Evolutionary conservation across 2,797 vertebrate species (phyloP).

Genomic region (Gallinago solitaria): DNA sequence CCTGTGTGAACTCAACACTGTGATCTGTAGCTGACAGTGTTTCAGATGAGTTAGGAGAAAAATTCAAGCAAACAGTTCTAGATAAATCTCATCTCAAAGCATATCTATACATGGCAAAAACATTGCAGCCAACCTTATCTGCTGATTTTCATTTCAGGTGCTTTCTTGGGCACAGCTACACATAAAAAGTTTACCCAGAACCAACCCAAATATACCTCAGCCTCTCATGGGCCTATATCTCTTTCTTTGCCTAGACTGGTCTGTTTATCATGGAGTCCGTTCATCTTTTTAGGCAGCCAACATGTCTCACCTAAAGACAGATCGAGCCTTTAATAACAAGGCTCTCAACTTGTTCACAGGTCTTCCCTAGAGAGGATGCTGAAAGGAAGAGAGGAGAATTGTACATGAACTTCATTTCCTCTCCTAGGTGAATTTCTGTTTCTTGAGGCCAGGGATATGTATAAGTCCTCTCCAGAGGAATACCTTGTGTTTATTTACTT

Average conservation of each 20-base stretch:
- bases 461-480: neutral
- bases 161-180: neutral
- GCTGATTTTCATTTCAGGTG: neutral
- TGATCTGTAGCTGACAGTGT: neutral
- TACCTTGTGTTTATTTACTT: neutral
- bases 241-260: neutral
- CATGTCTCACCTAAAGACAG: neutral
- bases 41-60: neutral
- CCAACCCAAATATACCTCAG: neutral
- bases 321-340: neutral
- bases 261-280: neutral
- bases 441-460: neutral
- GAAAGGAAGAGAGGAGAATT: conserved; percentile 6
- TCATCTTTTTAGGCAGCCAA: neutral
- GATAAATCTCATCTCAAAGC: neutral
- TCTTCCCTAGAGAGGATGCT: neutral
- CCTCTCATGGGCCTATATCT: neutral
- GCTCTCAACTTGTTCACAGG: neutral
- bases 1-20: neutral
- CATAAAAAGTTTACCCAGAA: neutral
- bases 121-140: neutral
- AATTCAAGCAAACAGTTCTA: neutral
- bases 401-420: neutral
- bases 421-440: conserved; percentile 3
- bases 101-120: neutral